These are phyloP conservation scores for Dermolepida albohirtum DNA, from an alignment of 2,888 invertebrate genomes.

Conservation along the genomic window DNA sequence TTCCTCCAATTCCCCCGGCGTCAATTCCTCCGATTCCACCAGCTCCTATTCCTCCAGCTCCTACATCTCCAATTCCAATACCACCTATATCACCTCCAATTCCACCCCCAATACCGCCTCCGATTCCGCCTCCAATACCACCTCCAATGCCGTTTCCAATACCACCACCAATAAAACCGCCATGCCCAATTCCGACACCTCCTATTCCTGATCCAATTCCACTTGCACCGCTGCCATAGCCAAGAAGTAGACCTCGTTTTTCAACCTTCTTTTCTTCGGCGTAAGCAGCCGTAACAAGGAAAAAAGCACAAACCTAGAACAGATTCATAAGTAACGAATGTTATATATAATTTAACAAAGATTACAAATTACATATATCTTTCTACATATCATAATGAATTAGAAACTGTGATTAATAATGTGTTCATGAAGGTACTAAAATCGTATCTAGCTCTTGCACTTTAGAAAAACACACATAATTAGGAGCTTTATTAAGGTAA, in stretches of 20 bases:
- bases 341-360: too few relatives aligned
- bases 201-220: background rate
- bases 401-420: too few relatives aligned
- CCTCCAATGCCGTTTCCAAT: background rate
- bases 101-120: constrained; percentile 18
- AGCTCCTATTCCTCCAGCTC: constrained; percentile 5
- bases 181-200: background rate
- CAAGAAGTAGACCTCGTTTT: constrained; percentile 27
- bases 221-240: constrained; percentile 33
- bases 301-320: constrained; percentile 23
- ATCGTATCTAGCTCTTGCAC: too few relatives aligned
- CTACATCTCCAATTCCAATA: background rate
- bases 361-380: too few relatives aligned
- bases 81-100: background rate
- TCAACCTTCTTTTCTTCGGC: constrained; percentile 28
- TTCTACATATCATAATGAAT: too few relatives aligned
- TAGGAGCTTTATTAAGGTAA: too few relatives aligned
- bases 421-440: too few relatives aligned
- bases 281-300: constrained; percentile 30
- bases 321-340: too few relatives aligned
- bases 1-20: background rate
- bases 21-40: background rate
- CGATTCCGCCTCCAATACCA: constrained; percentile 1
- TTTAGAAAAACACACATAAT: too few relatives aligned
- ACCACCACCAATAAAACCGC: background rate